A percentile compares a stretch with the other conserved stretches of the same genome.
Conservation (phyloP, 2,797 vertebrate species). For the Gymnodraco acuticeps region DNA sequence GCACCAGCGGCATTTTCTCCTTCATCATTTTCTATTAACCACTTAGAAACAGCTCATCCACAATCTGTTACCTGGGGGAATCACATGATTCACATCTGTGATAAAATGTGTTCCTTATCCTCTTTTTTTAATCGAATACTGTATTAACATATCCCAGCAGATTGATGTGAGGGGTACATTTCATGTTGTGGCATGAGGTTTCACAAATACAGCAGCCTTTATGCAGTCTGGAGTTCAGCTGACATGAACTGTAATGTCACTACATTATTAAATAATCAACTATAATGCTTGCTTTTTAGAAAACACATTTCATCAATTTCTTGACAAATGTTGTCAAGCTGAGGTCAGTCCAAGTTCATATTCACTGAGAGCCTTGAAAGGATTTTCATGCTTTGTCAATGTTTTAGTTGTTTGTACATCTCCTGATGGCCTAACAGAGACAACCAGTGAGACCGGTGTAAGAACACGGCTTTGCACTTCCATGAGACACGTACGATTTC, state of each 20-base stretch:
- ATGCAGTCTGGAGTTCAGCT: conserved; percentile 20
- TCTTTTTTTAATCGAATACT: not conserved
- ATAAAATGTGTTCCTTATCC: not conserved
- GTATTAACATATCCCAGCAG: conserved; percentile 18
- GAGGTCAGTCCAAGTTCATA: conserved; percentile 39
- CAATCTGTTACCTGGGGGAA: conserved; percentile 29
- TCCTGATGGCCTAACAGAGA: conserved; percentile 32
- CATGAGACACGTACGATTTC: conserved; percentile 29
- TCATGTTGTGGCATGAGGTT: not conserved
- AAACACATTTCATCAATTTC: conserved; percentile 6
- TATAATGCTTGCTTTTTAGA: conserved; percentile 15
- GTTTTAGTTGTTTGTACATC: conserved; percentile 22
- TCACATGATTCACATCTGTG: conserved; percentile 7
- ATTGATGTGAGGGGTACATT: conserved; percentile 1
- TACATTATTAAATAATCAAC: conserved; percentile 35
- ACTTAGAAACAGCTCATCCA: conserved; percentile 33
- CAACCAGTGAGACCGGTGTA: conserved; percentile 43
- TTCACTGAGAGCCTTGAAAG: conserved; percentile 47
- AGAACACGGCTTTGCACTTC: conserved; percentile 60
- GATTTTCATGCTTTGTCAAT: conserved; percentile 49
- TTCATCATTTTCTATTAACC: conserved; percentile 42
- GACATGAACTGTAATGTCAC: conserved; percentile 20
- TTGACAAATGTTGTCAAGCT: not conserved
- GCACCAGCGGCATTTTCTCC: conserved; percentile 30
- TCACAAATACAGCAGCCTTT: conserved; percentile 17